A percentile compares a stretch with the other conserved stretches of the same genome.
Evolutionary conservation across 2,797 vertebrate species (phyloP).

Genomic region (Crenuchus spilurus): DNA sequence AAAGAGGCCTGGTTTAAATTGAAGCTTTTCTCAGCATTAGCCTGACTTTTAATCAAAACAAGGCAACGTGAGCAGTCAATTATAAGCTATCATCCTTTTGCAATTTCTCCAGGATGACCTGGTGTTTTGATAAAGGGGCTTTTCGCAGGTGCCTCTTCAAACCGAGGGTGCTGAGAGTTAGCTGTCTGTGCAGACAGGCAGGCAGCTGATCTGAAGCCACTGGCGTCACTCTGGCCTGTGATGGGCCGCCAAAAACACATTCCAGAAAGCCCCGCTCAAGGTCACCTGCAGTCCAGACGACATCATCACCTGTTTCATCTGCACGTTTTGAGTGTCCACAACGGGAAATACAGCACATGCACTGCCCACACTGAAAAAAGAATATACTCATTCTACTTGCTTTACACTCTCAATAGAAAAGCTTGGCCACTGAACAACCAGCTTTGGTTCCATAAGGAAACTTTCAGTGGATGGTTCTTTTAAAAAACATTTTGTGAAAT

Average conservation of each 20-base stretch:
- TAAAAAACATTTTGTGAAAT: no score
- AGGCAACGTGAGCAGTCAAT: constrained; percentile 22
- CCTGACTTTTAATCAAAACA: constrained; percentile 42
- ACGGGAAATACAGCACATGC: constrained; percentile 11
- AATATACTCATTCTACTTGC: no score
- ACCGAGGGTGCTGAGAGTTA: constrained; percentile 49
- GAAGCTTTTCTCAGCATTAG: neutral
- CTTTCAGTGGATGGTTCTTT: no score
- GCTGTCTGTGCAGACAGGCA: constrained; percentile 29
- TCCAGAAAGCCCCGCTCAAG: constrained; percentile 31
- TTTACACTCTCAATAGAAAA: no score
- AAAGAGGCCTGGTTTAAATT: neutral
- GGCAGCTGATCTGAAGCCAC: constrained; percentile 49
- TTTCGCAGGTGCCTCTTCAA: constrained; percentile 50
- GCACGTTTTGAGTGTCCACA: constrained; percentile 22
- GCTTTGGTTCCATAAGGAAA: no score
- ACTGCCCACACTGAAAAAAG: no score
- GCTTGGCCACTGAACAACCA: no score
- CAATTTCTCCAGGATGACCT: constrained; percentile 43
- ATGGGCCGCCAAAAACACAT: constrained; percentile 43
- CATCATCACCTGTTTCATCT: constrained; percentile 53
- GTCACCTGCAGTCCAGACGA: constrained; percentile 39
- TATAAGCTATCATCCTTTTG: constrained; percentile 49
- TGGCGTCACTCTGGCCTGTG: constrained; percentile 40
- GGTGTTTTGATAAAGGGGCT: constrained; percentile 21